phyloP scores from a whole-genome alignment of 2,888 invertebrate genomes.

The Pseudococcus longispinus region DNA sequence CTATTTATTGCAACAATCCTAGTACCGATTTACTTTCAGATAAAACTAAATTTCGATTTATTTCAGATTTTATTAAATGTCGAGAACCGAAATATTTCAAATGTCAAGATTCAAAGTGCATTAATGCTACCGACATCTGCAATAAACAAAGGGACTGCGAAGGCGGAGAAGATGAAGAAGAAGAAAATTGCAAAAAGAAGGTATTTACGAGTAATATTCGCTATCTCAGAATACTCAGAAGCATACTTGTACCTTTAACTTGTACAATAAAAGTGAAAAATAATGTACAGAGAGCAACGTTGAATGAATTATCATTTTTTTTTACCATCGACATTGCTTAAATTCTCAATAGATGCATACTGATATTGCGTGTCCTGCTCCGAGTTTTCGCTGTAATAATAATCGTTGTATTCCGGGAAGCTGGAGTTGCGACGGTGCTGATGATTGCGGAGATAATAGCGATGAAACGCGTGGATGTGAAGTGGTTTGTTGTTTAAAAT shows the following conservation, averaged over 20 bases:
- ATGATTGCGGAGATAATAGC: conserved; percentile 62
- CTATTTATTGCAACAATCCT: neutral
- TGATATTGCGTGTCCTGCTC: neutral
- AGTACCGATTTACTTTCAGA: neutral
- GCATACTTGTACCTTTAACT: too few relatives aligned
- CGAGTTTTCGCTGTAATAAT: conserved; percentile 48
- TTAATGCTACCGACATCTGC: conserved; percentile 63
- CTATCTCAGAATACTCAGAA: neutral
- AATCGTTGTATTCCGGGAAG: conserved; percentile 72
- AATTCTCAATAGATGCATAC: neutral
- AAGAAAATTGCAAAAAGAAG: conserved; percentile 58
- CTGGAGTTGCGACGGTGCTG: conserved; percentile 64
- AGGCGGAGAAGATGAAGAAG: conserved; percentile 63
- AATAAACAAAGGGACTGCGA: conserved; percentile 76
- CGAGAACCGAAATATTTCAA: conserved; percentile 48
- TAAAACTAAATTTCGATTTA: neutral
- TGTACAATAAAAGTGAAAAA: neutral
- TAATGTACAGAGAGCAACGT: neutral
- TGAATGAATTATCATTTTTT: neutral
- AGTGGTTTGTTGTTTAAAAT: neutral
- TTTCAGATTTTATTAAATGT: conserved; percentile 17
- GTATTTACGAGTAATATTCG: neutral
- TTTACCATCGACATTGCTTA: neutral
- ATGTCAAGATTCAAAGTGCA: conserved; percentile 68
- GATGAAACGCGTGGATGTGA: conserved; percentile 65